Percentiles rank a stretch among this genome's conserved stretches.
phyloP scores from a whole-genome alignment of 1,140 invertebrate species.

The Idris sp. region DNA sequence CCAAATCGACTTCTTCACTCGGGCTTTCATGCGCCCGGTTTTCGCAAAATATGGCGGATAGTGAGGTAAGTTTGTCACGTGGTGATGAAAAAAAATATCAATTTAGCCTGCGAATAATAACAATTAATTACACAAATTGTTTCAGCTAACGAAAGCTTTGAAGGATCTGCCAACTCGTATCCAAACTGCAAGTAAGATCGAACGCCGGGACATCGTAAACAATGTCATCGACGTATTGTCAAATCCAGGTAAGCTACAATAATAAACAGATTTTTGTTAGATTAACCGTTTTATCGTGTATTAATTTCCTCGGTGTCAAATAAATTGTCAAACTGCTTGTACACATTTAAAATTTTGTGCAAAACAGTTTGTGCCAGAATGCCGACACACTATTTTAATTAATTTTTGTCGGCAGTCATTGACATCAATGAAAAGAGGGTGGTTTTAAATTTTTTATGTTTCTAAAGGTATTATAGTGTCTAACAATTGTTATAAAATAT shows the following conservation, averaged over 20 bases:
- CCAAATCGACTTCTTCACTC: constrained; percentile 3
- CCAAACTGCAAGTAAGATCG: constrained; percentile 86
- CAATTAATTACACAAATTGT: constrained; percentile 66
- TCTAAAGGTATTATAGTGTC: too few relatives aligned
- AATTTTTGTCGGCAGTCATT: too few relatives aligned
- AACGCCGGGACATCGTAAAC: constrained; percentile 84
- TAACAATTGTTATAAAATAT: too few relatives aligned
- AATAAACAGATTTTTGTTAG: constrained; percentile 43
- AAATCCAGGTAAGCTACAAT: constrained; percentile 82
- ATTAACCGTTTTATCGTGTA: constrained; percentile 3
- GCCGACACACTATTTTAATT: too few relatives aligned
- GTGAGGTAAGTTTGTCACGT: constrained; percentile 60
- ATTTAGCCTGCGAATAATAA: constrained; percentile 23
- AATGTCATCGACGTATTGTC: constrained; percentile 85
- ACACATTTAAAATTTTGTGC: too few relatives aligned
- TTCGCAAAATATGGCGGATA: constrained; percentile 61
- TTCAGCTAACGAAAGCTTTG: constrained; percentile 84
- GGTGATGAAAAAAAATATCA: constrained; percentile 24
- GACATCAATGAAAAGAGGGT: too few relatives aligned
- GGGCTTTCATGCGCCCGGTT: constrained; percentile 39
- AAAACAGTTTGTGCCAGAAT: too few relatives aligned
- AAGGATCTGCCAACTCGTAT: constrained; percentile 89
- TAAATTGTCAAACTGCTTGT: neutral
- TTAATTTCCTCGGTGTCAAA: neutral
- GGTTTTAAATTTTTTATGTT: too few relatives aligned